phyloP scores from a whole-genome alignment of 2,113 vertebrate species.

The Nyctereutes procyonoides region DNA sequence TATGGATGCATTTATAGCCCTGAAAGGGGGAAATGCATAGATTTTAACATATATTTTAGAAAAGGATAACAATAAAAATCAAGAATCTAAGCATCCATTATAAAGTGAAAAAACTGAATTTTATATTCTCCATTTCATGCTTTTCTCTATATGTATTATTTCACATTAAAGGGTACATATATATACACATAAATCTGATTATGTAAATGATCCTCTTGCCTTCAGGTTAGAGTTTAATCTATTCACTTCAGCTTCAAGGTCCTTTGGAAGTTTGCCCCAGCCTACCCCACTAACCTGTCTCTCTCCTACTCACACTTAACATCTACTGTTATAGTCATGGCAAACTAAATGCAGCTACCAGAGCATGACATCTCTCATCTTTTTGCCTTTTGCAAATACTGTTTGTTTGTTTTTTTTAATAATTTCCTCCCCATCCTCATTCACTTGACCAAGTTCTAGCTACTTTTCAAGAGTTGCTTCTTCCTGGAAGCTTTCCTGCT shows the following conservation, averaged over 20 bases:
- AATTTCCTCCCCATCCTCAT: not conserved
- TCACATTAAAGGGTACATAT: not conserved
- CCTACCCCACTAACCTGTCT: not conserved
- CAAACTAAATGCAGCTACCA: not conserved
- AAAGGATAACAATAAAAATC: not conserved
- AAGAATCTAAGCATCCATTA: not conserved
- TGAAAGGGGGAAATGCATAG: not conserved
- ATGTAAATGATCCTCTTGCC: not conserved
- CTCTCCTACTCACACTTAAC: not conserved
- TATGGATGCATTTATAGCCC: not conserved
- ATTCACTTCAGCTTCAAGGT: not conserved
- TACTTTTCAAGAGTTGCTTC: not conserved
- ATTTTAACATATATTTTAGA: not conserved
- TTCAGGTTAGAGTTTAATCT: not conserved
- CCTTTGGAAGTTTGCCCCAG: not conserved
- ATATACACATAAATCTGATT: not conserved
- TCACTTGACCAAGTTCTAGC: not conserved
- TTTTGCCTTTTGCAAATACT: not conserved
- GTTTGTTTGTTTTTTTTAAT: not conserved
- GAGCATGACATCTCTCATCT: not conserved
- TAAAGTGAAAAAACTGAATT: not conserved
- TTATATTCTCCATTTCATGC: not conserved
- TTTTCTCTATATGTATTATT: not conserved
- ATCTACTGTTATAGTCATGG: not conserved
- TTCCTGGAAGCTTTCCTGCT: not conserved